These are phyloP conservation scores for Lates calcarifer DNA, from an alignment of 2,113 vertebrate species.

Conservation along the genomic window DNA sequence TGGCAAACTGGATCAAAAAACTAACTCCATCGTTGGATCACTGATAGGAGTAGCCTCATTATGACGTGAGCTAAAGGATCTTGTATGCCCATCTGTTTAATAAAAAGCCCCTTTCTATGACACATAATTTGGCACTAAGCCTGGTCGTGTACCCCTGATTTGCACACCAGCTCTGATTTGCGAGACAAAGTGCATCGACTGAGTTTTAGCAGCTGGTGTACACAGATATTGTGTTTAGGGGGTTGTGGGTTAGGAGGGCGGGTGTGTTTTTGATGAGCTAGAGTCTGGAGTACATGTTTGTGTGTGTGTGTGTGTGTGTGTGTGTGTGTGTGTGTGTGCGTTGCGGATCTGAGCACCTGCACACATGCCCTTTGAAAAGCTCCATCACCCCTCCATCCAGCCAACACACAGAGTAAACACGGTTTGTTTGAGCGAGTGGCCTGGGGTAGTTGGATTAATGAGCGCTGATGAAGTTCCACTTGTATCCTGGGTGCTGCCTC, in stretches of 20 bases:
- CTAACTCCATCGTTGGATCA: slow-evolving; percentile 59
- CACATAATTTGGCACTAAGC: slow-evolving; percentile 50
- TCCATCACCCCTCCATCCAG: slow-evolving; percentile 69
- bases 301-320: slow-evolving; percentile 16
- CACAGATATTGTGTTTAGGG: slow-evolving; percentile 64
- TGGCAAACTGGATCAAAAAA: slow-evolving; percentile 67
- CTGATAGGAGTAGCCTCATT: slow-evolving; percentile 60
- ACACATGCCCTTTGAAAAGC: slow-evolving; percentile 73
- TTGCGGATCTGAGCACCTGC: slow-evolving; percentile 66
- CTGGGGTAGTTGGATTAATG: slow-evolving; percentile 82
- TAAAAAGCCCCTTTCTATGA: slow-evolving; percentile 60
- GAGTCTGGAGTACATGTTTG: slow-evolving; percentile 42
- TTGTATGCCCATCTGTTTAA: slow-evolving; percentile 68
- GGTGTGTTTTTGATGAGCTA: slow-evolving; percentile 49
- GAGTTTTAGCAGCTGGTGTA: slow-evolving; percentile 64
- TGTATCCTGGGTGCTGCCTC: slow-evolving; percentile 71
- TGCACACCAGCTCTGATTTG: slow-evolving; percentile 53
- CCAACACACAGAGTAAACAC: slow-evolving; percentile 78
- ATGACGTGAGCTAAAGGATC: slow-evolving; percentile 54
- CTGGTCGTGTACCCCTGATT: slow-evolving; percentile 50
- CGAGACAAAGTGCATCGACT: slow-evolving; percentile 54
- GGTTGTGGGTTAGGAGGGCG: slow-evolving; percentile 39
- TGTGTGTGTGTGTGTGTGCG: slow-evolving; percentile 31
- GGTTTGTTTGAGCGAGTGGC: slow-evolving; percentile 80
- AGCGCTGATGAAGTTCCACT: slow-evolving; percentile 85